Conservation (phyloP, 64 coral and sea anemone genomes). For the Montipora cactus region DNA sequence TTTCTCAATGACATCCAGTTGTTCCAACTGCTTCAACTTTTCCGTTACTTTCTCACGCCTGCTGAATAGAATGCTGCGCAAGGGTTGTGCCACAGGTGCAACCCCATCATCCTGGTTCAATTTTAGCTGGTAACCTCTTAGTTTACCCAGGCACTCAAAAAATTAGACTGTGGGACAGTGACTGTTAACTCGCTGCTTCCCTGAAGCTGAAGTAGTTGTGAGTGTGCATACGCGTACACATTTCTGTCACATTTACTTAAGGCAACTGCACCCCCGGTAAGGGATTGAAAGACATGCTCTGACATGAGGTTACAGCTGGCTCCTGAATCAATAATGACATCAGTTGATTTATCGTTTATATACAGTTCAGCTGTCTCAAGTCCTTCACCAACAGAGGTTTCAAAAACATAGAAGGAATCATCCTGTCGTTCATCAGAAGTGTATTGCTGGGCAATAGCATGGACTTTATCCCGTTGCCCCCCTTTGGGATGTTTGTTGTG, state of each 20-base stretch:
- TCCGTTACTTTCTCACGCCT: too few relatives aligned
- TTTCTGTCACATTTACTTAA: background rate
- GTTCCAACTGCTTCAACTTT: too few relatives aligned
- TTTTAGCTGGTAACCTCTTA: too few relatives aligned
- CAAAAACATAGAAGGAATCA: too few relatives aligned
- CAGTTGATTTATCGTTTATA: background rate
- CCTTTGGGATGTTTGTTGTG: background rate
- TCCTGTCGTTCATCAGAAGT: background rate
- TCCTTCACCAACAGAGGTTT: constrained; percentile 9
- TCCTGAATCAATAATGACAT: constrained; percentile 56
- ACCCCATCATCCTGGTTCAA: too few relatives aligned
- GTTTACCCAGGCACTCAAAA: too few relatives aligned
- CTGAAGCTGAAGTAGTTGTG: too few relatives aligned
- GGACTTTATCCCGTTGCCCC: background rate
- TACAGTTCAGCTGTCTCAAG: constrained; percentile 1
- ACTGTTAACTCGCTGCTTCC: background rate
- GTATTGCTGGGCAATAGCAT: background rate
- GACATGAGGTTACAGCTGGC: background rate
- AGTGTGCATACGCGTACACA: constrained; percentile 31
- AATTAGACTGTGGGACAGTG: too few relatives aligned
- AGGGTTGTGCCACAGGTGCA: too few relatives aligned
- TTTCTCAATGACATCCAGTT: too few relatives aligned
- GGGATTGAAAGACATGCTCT: too few relatives aligned
- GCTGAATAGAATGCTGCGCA: too few relatives aligned
- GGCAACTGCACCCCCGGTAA: background rate